Base-by-base conservation (phyloP, 92 coral and sea anemone species). In the Porites evermanni region DNA sequence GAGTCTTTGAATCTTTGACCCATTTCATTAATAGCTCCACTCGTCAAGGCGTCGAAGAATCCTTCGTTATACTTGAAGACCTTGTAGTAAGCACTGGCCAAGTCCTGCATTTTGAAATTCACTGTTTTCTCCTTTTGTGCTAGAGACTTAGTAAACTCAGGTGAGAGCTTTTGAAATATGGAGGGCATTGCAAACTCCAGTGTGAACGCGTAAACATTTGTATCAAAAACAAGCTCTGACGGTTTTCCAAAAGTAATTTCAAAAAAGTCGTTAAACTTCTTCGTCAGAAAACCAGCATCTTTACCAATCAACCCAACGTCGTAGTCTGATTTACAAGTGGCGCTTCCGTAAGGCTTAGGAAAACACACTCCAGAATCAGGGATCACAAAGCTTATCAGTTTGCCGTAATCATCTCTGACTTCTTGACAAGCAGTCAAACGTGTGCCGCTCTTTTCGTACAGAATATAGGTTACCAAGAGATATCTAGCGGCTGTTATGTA, bases 141-240 rank as follows among this genome's bases (percentile, higher is more conserved):
- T 13, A 84, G 92, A 18, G 58, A 19, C 17, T 8, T 26, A 16
- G 17, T 88, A 76, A 94, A 87, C 60, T 21, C 13, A 11, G 12
- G 60, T 16, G 92, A 91, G 4, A 94, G 88, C 21, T 88, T 86
- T 24, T 23, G 20, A 58, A 88, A 94, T 18, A 79, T 61, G 24
- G 60, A 19, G 0, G 98, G 95, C 93, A 94, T 92, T 26, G 95
- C 91, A 79, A 72, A 92, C 74, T 94, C 95, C 70, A 94, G 87
- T 20, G 98, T 86, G 79, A 89, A 92, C 1, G 95, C 98, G 87
- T 94, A 94, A 17, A 94, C 93, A 86, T 94, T 94, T 47, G 98
- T 89, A 76, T 94, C 95, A 58, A 94, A 92, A 1, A 94, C 90
- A 52, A 86, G 84, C 72, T 89, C 98, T 53, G 92, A 84, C 12